Evolutionary conservation across 2,113 vertebrate species (phyloP).

Genomic region (Rana temporaria): DNA sequence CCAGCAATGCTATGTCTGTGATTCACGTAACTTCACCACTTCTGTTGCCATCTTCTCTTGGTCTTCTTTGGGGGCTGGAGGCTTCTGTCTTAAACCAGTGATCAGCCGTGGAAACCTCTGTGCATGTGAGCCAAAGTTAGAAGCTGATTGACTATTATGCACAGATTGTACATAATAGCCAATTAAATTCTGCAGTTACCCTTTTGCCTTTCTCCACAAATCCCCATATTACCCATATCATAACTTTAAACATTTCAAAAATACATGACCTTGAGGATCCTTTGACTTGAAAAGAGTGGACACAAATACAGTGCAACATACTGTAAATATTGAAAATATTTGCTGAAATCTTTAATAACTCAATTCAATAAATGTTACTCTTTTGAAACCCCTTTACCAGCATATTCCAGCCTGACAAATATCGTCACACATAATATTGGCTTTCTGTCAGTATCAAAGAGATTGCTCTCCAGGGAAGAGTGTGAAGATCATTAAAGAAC

Average conservation of each 20-base stretch:
- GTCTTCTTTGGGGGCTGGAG: no score
- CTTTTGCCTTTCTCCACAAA: no score
- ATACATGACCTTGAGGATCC: neutral
- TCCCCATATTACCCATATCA: no score
- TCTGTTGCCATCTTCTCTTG: no score
- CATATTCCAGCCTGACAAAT: conserved; percentile 43
- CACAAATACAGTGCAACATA: neutral
- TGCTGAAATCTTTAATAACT: neutral
- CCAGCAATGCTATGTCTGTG: no score
- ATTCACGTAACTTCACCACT: no score
- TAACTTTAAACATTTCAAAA: neutral
- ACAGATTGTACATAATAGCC: no score
- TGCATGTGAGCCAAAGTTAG: no score
- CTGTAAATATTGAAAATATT: neutral
- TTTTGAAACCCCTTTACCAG: conserved; percentile 19
- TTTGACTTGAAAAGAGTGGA: neutral
- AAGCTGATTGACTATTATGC: no score
- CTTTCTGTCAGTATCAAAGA: conserved; percentile 45
- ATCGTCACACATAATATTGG: conserved; percentile 31
- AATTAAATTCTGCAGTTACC: no score
- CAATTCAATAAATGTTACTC: neutral
- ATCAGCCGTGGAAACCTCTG: no score
- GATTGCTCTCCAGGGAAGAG: conserved; percentile 23
- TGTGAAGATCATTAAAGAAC: conserved; percentile 49
- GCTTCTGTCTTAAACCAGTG: no score